Evolutionary conservation across 2,797 vertebrate species (phyloP).

Genomic region (Sternotherus odoratus): DNA sequence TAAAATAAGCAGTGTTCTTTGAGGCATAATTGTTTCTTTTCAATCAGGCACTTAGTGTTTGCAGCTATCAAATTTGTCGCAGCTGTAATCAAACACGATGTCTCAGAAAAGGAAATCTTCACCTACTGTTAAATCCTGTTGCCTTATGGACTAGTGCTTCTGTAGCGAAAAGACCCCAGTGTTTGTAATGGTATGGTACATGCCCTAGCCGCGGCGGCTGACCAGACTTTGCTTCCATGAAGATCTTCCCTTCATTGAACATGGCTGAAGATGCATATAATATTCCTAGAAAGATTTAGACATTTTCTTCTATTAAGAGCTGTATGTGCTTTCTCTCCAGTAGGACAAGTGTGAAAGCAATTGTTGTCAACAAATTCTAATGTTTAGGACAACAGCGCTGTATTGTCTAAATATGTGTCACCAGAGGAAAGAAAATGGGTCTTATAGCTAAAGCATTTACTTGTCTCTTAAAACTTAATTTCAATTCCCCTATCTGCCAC

Average conservation of each 20-base stretch:
- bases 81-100: slow-evolving; percentile 58
- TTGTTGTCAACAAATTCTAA: not conserved
- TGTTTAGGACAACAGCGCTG: not conserved
- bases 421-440: not conserved
- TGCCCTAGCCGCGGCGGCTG: fast-evolving
- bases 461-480: not conserved
- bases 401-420: not conserved
- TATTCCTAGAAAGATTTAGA: not conserved
- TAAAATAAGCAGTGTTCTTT: slow-evolving; percentile 71
- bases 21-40: slow-evolving; percentile 72
- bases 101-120: slow-evolving; percentile 38
- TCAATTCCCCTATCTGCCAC: not conserved
- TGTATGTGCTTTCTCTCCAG: not conserved
- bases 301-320: not conserved
- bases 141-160: not conserved
- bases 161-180: not conserved
- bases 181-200: fast-evolving
- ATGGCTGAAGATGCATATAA: fast-evolving
- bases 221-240: fast-evolving
- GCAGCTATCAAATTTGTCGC: slow-evolving; percentile 59
- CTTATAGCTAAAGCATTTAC: not conserved
- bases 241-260: fast-evolving
- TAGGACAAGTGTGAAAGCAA: not conserved
- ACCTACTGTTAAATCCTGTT: not conserved
- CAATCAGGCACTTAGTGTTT: slow-evolving; percentile 57